Percentiles rank a stretch among this genome's conserved stretches.
These are phyloP conservation scores for Chloebia gouldiae DNA, from an alignment of 2,113 vertebrate species.

Conservation along the genomic window DNA sequence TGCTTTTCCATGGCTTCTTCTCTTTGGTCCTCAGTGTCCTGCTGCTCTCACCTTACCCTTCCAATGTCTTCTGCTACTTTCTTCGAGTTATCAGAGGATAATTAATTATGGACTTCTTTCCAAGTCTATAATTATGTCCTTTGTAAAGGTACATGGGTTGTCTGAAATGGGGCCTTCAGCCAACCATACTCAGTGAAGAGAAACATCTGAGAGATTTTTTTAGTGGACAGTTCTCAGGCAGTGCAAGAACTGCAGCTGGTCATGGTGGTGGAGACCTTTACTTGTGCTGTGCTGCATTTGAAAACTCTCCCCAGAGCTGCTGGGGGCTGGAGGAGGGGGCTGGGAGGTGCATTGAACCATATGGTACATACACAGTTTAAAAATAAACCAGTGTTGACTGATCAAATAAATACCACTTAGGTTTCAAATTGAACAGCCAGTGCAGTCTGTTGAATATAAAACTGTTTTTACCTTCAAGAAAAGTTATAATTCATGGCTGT, in stretches of 20 bases:
- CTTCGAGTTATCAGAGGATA: neutral
- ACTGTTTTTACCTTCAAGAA: constrained; percentile 31
- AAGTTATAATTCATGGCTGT: constrained; percentile 38
- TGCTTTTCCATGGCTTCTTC: neutral
- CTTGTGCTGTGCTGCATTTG: neutral
- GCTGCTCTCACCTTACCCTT: neutral
- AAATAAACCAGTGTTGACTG: constrained; percentile 53
- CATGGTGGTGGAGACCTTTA: neutral
- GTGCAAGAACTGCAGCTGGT: neutral
- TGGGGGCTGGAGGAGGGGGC: constrained; percentile 1
- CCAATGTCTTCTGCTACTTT: neutral
- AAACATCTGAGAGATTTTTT: neutral
- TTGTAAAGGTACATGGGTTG: fast-evolving
- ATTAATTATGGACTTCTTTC: neutral
- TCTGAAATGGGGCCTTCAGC: neutral
- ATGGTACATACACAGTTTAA: neutral
- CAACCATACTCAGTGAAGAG: neutral
- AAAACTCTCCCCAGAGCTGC: neutral
- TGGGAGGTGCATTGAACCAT: constrained; percentile 18
- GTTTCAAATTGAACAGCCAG: constrained; percentile 23
- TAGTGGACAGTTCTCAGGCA: neutral
- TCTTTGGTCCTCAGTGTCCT: neutral
- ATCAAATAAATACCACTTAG: constrained; percentile 61
- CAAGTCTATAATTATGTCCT: neutral
- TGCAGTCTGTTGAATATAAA: constrained; percentile 43